phyloP scores from a whole-genome alignment of 1,140 invertebrate species.

The Dendroctonus valens region DNA sequence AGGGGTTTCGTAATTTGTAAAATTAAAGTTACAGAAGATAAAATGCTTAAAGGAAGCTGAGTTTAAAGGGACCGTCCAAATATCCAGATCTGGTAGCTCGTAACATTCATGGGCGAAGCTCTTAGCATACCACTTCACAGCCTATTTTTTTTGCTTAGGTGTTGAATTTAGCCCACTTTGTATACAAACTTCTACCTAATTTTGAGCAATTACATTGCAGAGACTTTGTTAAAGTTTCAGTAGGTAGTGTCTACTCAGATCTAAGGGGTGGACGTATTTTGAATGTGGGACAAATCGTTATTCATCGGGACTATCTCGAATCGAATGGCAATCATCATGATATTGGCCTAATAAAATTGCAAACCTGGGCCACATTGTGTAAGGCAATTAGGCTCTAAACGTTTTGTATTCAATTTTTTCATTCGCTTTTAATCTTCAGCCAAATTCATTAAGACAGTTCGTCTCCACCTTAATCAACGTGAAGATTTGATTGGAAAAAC shows the following conservation, averaged over 20 bases:
- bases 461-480: constrained; percentile 40
- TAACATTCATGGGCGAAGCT: too few species aligned
- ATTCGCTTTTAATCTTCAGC: neutral
- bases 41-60: neutral
- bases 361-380: constrained; percentile 37
- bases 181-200: neutral
- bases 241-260: constrained; percentile 45
- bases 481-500: constrained; percentile 42
- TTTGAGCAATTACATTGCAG: constrained; percentile 31
- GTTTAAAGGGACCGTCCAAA: neutral
- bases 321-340: constrained; percentile 37
- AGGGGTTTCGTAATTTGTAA: too few species aligned
- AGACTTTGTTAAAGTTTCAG: constrained; percentile 37
- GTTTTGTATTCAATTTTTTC: too few species aligned
- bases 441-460: constrained; percentile 31
- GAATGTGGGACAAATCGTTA: constrained; percentile 33
- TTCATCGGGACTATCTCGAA: constrained; percentile 43
- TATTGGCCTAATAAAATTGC: constrained; percentile 44
- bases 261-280: constrained; percentile 40
- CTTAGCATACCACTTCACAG: too few species aligned
- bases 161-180: too few species aligned
- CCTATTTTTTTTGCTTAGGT: neutral
- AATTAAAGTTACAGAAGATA: neutral
- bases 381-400: neutral
- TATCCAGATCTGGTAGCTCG: too few species aligned